phyloP scores from a whole-genome alignment of 2,888 invertebrate genomes.

The Agrilus mali region DNA sequence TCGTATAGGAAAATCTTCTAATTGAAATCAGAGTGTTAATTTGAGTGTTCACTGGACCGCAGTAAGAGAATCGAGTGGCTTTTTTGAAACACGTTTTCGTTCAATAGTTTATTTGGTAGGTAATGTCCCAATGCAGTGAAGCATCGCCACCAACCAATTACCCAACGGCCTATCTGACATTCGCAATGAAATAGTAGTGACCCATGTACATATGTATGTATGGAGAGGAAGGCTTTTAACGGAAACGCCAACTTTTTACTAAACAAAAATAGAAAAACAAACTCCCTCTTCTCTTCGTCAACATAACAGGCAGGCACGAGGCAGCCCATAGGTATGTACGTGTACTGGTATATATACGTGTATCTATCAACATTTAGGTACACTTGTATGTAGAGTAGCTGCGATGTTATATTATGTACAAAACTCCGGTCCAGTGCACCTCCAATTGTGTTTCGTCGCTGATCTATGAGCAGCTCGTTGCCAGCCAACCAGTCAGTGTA shows the following conservation, averaged over 20 bases:
- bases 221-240: conserved; percentile 17
- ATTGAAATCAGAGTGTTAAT: too few species aligned
- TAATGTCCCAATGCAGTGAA: conserved; percentile 16
- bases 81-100: too few species aligned
- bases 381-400: not conserved
- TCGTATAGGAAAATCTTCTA: too few species aligned
- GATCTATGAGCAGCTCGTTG: conserved; percentile 25
- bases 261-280: conserved; percentile 22
- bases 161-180: conserved; percentile 16
- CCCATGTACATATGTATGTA: conserved; percentile 8
- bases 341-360: not conserved
- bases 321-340: not conserved
- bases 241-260: conserved; percentile 28
- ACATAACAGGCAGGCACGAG: not conserved
- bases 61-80: too few species aligned
- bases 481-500: too few species aligned
- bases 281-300: conserved; percentile 4
- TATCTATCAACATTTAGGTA: not conserved
- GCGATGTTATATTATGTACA: conserved; percentile 10
- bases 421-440: conserved; percentile 28
- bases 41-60: too few species aligned
- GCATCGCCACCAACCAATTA: conserved; percentile 23
- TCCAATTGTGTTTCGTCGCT: conserved; percentile 31
- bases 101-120: too few species aligned
- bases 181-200: conserved; percentile 23